Base-by-base conservation (phyloP, 2,113 vertebrate species). In the Corydoras maculifer region DNA sequence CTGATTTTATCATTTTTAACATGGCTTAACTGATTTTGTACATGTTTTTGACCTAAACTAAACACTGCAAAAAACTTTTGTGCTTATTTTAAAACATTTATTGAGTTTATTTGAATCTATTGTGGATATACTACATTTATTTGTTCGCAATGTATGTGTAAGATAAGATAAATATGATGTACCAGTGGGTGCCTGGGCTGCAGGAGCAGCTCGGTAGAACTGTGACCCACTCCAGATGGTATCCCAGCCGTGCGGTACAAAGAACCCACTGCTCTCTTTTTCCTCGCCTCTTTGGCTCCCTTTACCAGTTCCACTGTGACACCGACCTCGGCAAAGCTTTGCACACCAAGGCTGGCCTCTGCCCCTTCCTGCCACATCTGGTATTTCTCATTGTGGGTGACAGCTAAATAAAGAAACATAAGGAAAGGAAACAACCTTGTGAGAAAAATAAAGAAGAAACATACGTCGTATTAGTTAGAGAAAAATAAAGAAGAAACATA, bases 211-310 rank as follows among this genome's bases (percentile, higher is more conserved):
- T 88, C 85, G 0, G 90, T 90, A 77, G 87, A 90, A 81, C 89
- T 90, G 83, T 91, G 88, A n/a, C 90, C 90, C 1, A 88, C 84
- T 62, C 90, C 90, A 0, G 85, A 82, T 12, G 83, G 81, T 77
- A 91, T 88, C 58, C 89, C 88, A 1, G 87, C 84, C 0, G 88
- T 87, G 35, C 88, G 81, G 81, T 89, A 85, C 86, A 90, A 85
- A 75, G 83, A 76, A 7, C 85, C 82, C 0, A 87, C 87, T 0
- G 68, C 11, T 3, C 86, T 85, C 30, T 73, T 87, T 84, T 82
- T 90, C 70, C 89, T 86, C 30, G 82, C 86, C 62, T 90, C 90
- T 65, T 88, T 89, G 58, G 86, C 86, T 2, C 69, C 80, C 75
- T 87, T 88, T 82, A 90, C 85, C 73, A 91, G 71, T 69, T 88